Evolutionary conservation across 2,888 invertebrate species (phyloP).

Genomic region (Alloplasta piceator): DNA sequence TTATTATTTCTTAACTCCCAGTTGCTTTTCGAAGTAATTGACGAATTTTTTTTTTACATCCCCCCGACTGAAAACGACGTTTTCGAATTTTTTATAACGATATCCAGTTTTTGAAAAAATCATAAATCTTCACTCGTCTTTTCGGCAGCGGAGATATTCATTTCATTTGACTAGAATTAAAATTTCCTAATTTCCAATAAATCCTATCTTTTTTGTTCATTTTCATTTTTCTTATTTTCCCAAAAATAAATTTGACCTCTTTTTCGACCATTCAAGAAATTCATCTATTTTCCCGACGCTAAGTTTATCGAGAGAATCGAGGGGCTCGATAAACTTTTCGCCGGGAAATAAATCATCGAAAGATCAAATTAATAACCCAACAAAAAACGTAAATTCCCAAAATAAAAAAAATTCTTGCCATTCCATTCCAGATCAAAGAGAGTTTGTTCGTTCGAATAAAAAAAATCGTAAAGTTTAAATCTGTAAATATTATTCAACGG

Average conservation of each 20-base stretch:
- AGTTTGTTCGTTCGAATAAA: background rate
- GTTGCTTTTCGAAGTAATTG: constrained; percentile 12
- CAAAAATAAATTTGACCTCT: constrained; percentile 4
- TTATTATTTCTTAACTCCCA: background rate
- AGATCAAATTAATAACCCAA: background rate
- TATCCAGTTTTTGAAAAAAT: constrained; percentile 23
- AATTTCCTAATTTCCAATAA: constrained; percentile 24
- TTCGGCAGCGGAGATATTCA: constrained; percentile 6
- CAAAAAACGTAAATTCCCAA: too few relatives aligned
- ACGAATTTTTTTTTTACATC: constrained; percentile 17
- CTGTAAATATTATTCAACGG: background rate
- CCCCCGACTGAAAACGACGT: constrained; percentile 15
- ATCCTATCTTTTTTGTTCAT: too few relatives aligned
- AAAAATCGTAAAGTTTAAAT: background rate
- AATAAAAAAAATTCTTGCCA: background rate
- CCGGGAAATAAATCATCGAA: constrained; percentile 8
- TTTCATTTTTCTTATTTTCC: constrained; percentile 18
- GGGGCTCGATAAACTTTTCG: constrained; percentile 41
- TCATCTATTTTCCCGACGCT: constrained; percentile 12
- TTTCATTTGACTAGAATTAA: constrained; percentile 41
- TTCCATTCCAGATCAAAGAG: background rate
- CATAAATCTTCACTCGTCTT: constrained; percentile 30
- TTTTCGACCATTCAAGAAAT: constrained; percentile 17
- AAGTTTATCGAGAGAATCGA: constrained; percentile 44
- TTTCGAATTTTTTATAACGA: constrained; percentile 33